These are phyloP conservation scores for Pterocles burchelli DNA, from an alignment of 2,113 vertebrate species.

Conservation along the genomic window DNA sequence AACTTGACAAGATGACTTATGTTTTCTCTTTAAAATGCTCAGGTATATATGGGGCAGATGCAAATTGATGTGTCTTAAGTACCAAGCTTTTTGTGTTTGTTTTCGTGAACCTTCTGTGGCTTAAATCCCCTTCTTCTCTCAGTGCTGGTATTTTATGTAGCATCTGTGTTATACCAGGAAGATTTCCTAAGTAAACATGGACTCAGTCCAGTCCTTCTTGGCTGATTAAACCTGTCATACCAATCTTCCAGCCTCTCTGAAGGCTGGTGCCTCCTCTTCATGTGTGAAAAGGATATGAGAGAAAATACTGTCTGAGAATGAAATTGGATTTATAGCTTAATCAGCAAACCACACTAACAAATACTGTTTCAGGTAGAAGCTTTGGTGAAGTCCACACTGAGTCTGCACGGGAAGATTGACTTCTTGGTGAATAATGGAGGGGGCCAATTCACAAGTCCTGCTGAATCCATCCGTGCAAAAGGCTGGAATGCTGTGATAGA, in stretches of 20 bases:
- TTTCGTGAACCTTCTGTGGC: not conserved
- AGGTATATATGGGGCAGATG: not conserved
- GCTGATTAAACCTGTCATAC: not conserved
- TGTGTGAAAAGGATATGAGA: not conserved
- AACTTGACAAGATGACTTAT: not conserved
- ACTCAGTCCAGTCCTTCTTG: not conserved
- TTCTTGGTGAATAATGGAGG: slow-evolving; percentile 95
- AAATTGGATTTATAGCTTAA: not conserved
- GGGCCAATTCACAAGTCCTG: slow-evolving; percentile 85
- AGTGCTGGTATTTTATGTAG: not conserved
- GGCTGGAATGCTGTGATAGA: slow-evolving; percentile 95
- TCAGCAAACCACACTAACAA: not conserved
- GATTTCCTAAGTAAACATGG: not conserved
- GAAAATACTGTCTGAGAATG: not conserved
- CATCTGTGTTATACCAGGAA: not conserved
- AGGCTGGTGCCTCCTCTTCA: not conserved
- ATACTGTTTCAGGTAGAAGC: slow-evolving; percentile 81
- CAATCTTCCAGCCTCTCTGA: not conserved
- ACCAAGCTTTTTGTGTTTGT: not conserved
- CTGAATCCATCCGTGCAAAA: slow-evolving; percentile 82
- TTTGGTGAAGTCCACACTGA: slow-evolving; percentile 83
- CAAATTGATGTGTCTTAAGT: not conserved
- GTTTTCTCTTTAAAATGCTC: not conserved
- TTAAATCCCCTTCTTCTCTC: not conserved
- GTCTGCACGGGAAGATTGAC: slow-evolving; percentile 81